Evolutionary conservation across 2,888 invertebrate species (phyloP), one percentile per base, ranked within the genome.

Genomic region (Pollenia griseotomentosa): DNA sequence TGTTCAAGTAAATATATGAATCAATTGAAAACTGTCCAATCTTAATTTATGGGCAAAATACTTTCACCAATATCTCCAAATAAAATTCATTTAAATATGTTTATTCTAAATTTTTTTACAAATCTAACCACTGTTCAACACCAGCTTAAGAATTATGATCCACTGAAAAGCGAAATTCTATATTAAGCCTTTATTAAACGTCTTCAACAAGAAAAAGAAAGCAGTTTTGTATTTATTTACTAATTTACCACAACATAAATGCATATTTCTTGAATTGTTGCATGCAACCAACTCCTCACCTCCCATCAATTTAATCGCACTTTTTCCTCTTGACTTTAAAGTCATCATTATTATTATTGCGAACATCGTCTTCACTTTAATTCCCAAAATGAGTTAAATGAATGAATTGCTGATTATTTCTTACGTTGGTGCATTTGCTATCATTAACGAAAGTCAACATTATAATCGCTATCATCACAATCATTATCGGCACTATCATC

Each of bases 151-250:
- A 63, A 63, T n/a, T 19, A 16, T 40, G 40, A 63, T 63, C 51
- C 19, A 46, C 19, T 16, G 42, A 5, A 16, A 40, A 51, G n/a
- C 19, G 19, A 61, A 51, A 65, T 44, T 44, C 12, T 7, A 48
- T 48, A 11, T 11, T 19, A 66, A 77, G n/a, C 12, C 57, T 8
- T n/a, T 14, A 11, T 19, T 23, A 23, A 61, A 57, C 7, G 33
- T 12, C 46, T 71, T 14, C 42, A 63, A 46, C 53, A n/a, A 63
- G 53, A 63, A 80, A 70, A 80, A 80, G 80, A 80, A 80, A 80
- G 80, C 63, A 55, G 80, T 61, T 71, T 61, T 63, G 51, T n/a
- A 71, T 70, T 42, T 70, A 71, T 80, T 59, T n/a, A 63, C 44
- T 63, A 53, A 71, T 73, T 63, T 71, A 12, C 16, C 74, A 63